Evolutionary conservation across 2,797 vertebrate species (phyloP).

Genomic region (Liasis olivaceus): DNA sequence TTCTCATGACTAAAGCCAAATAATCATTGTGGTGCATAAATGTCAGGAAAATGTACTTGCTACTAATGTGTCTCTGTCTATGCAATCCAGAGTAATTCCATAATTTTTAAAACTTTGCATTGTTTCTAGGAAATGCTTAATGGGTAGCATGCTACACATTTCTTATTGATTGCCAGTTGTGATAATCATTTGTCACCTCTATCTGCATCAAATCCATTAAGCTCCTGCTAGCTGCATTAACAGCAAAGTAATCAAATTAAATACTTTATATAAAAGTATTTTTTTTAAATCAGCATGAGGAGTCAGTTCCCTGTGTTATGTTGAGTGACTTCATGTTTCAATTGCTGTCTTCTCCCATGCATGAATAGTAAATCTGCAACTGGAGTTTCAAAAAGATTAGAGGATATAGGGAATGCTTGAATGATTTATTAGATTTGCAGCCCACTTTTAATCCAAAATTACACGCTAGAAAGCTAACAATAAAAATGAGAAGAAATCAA

Average conservation of each 20-base stretch:
- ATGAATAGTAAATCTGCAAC: not conserved
- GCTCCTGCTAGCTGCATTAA: conserved; percentile 55
- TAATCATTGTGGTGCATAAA: conserved; percentile 66
- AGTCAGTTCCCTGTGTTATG: not conserved
- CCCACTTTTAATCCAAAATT: not conserved
- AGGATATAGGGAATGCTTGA: not conserved
- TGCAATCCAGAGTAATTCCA: conserved; percentile 37
- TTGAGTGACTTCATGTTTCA: not conserved
- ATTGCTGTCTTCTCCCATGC: not conserved
- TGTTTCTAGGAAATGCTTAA: conserved; percentile 52
- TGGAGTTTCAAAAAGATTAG: not conserved
- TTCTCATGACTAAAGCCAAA: conserved; percentile 71
- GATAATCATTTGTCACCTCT: conserved; percentile 45
- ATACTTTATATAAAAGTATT: conserved; percentile 51
- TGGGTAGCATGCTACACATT: conserved; percentile 39
- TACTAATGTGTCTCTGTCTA: conserved; percentile 57
- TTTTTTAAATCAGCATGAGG: not conserved
- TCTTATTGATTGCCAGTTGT: conserved; percentile 40
- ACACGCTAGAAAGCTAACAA: not conserved
- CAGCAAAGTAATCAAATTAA: conserved; percentile 47
- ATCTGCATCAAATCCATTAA: conserved; percentile 59
- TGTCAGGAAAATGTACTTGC: conserved; percentile 57
- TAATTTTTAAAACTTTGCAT: not conserved
- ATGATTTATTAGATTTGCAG: not conserved
- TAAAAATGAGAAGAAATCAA: not conserved